Percentiles rank a stretch among this genome's conserved stretches.
Conservation (phyloP, 2,797 vertebrate species). For the Sebastes minor region DNA sequence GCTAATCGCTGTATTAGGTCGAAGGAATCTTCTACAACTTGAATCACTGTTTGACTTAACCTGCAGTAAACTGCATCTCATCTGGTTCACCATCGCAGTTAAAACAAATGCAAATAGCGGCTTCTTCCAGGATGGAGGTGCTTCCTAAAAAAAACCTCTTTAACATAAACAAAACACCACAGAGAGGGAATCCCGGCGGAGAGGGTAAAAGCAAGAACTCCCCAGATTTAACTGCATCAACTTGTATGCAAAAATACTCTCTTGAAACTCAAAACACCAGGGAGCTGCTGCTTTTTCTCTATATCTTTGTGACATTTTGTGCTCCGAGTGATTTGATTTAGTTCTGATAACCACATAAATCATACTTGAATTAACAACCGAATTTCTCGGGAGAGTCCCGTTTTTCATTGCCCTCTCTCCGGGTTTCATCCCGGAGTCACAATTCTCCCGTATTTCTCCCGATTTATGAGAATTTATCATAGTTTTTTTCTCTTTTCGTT, state of each 20-base stretch:
- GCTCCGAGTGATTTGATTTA: neutral
- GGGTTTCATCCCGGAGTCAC: neutral
- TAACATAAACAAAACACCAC: neutral
- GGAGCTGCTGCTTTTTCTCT: neutral
- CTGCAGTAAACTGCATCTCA: neutral
- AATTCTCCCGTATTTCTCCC: neutral
- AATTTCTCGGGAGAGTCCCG: no score
- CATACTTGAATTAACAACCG: neutral
- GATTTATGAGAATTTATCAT: neutral
- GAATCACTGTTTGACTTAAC: neutral
- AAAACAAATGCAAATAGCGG: neutral
- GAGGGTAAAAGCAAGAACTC: neutral
- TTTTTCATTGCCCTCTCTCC: no score
- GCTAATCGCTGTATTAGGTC: neutral
- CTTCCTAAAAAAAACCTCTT: neutral
- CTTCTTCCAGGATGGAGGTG: neutral
- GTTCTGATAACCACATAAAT: neutral
- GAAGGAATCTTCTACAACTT: neutral
- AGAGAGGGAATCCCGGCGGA: conserved; percentile 1
- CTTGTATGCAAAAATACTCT: neutral
- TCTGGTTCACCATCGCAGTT: neutral
- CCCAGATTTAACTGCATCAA: neutral
- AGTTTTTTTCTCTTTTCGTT: neutral
- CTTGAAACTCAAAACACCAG: neutral
- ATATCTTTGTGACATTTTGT: neutral